A percentile compares a stretch with the other conserved stretches of the same genome.
Evolutionary conservation across 2,113 vertebrate species (phyloP).

Genomic region (Megaleporinus macrocephalus): DNA sequence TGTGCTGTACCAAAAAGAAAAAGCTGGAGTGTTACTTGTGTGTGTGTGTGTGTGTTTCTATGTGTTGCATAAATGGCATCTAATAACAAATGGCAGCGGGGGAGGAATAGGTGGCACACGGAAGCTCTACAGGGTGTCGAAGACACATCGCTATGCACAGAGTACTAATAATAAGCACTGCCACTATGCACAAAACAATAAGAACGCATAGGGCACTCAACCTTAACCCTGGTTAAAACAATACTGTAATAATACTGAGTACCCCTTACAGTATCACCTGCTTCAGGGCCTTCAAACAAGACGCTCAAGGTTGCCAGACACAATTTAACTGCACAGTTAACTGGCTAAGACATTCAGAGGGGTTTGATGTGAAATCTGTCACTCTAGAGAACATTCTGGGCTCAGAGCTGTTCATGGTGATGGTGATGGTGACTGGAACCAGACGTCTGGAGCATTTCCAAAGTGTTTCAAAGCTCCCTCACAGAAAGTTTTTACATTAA

Average conservation of each 20-base stretch:
- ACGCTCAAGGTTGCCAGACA: background rate
- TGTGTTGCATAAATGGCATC: background rate
- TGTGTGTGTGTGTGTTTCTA: background rate
- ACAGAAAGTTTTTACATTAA: too few species aligned
- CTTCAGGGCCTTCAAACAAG: background rate
- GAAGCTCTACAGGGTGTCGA: background rate
- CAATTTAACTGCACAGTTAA: too few species aligned
- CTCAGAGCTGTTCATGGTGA: too few species aligned
- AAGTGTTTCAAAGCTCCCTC: too few species aligned
- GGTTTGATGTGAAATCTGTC: too few species aligned
- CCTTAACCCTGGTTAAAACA: background rate
- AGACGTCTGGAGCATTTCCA: too few species aligned
- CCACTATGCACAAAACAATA: background rate
- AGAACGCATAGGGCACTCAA: background rate
- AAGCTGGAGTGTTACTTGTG: conserved; percentile 10
- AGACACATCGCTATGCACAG: background rate
- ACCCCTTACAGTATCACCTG: background rate
- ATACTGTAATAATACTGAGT: background rate
- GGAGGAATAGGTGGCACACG: background rate
- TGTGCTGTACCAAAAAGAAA: background rate
- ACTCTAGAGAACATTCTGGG: too few species aligned
- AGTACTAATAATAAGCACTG: background rate
- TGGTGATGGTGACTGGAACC: too few species aligned
- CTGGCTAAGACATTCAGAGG: too few species aligned
- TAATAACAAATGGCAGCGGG: background rate